phyloP scores from a whole-genome alignment of 2,113 vertebrate genomes.

The Misgurnus mizolepis region DNA sequence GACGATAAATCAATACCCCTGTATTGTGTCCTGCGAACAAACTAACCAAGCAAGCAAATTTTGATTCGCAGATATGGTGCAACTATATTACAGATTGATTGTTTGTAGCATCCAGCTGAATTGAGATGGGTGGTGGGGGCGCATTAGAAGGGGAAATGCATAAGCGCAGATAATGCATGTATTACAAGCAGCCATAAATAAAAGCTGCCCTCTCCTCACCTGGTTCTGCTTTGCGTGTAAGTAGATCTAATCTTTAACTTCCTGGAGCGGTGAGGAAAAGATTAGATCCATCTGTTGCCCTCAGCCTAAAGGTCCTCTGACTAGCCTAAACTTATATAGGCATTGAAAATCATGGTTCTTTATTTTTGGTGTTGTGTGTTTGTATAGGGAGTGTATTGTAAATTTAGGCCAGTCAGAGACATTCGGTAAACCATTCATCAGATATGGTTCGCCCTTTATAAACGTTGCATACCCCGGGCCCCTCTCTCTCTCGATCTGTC shows the following conservation, averaged over 20 bases:
- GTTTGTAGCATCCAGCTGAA: conserved; percentile 56
- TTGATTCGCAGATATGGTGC: conserved; percentile 58
- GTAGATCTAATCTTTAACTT: conserved; percentile 61
- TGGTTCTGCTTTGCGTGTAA: conserved; percentile 61
- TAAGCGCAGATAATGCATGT: conserved; percentile 36
- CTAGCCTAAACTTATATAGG: conserved; percentile 35
- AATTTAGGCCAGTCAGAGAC: conserved; percentile 40
- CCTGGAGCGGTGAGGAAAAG: conserved; percentile 58
- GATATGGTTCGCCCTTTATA: conserved; percentile 60
- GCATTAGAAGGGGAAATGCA: conserved; percentile 18
- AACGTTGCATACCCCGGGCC: conserved; percentile 45
- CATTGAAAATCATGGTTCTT: conserved; percentile 22
- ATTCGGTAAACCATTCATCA: conserved; percentile 68
- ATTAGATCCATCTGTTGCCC: conserved; percentile 63
- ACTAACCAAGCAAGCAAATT: conserved; percentile 54
- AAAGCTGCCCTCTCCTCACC: conserved; percentile 47
- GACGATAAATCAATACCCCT: conserved; percentile 63
- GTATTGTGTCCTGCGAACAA: conserved; percentile 58
- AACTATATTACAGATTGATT: conserved; percentile 62
- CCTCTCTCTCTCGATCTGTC: conserved; percentile 49
- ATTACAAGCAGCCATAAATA: conserved; percentile 39
- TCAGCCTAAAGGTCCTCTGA: conserved; percentile 8
- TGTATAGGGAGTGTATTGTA: conserved; percentile 27
- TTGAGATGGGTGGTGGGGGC: conserved; percentile 43
- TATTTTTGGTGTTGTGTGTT: background rate